phyloP scores from a whole-genome alignment of 2,888 invertebrate species.

The Andrena camellia region DNA sequence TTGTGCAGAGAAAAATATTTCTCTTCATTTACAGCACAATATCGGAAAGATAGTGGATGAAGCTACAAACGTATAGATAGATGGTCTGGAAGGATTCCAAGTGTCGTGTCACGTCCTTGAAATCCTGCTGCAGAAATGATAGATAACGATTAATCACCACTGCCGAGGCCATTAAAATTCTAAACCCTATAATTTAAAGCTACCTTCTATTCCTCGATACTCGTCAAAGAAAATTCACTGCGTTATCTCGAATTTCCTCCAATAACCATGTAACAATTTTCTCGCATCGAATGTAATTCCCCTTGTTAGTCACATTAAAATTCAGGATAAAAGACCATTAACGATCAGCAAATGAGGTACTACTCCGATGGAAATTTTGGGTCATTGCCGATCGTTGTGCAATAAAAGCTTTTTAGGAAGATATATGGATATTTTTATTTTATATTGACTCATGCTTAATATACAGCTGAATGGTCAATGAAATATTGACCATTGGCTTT shows the following conservation, averaged over 20 bases:
- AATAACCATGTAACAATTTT: not conserved
- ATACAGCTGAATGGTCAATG: not conserved
- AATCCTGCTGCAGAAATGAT: not conserved
- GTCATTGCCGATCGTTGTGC: not conserved
- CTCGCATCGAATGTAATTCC: slow-evolving; percentile 1
- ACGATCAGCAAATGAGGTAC: not conserved
- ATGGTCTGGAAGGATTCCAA: slow-evolving; percentile 11
- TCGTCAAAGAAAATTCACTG: not conserved
- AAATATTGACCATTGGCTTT: too few relatives aligned
- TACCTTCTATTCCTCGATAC: not conserved
- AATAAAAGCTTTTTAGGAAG: not conserved
- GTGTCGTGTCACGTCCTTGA: not conserved
- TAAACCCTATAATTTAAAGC: not conserved
- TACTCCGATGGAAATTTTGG: not conserved
- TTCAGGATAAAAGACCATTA: not conserved
- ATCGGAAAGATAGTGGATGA: not conserved
- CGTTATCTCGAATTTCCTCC: not conserved
- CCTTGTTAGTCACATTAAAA: not conserved
- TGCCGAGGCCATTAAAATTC: slow-evolving; percentile 32
- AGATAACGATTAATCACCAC: slow-evolving; percentile 35
- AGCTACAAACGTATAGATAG: not conserved
- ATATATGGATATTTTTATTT: not conserved
- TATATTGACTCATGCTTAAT: not conserved
- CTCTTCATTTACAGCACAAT: not conserved
- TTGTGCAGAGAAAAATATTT: not conserved